phyloP scores from a whole-genome alignment of 2,888 invertebrate species.

The Eupithecia vulgata region DNA sequence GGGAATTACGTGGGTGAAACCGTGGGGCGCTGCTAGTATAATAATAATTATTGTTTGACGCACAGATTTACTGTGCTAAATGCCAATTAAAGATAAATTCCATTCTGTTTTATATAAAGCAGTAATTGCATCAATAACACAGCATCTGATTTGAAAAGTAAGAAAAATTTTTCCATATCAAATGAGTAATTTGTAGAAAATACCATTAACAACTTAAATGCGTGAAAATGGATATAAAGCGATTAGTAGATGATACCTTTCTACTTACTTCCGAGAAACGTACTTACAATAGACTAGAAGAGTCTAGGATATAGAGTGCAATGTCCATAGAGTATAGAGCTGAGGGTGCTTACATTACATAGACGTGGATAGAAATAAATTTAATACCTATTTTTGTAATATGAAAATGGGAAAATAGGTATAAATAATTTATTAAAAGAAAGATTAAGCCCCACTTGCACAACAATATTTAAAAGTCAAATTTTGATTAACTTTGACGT shows the following conservation, averaged over 20 bases:
- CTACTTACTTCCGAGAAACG: constrained; percentile 38
- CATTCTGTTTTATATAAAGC: neutral
- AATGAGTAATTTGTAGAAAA: constrained; percentile 11
- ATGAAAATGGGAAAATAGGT: no score
- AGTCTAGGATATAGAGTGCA: constrained; percentile 21
- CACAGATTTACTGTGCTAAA: neutral
- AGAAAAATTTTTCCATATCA: constrained; percentile 10
- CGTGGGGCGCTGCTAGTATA: no score
- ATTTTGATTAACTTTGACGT: no score
- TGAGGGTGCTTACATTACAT: neutral
- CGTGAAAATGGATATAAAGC: constrained; percentile 31
- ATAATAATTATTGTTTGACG: no score
- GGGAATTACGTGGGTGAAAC: no score
- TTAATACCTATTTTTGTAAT: no score
- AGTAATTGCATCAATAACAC: constrained; percentile 13
- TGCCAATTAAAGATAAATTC: neutral
- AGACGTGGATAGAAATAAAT: neutral
- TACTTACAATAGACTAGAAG: constrained; percentile 35
- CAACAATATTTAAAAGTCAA: no score
- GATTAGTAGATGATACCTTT: constrained; percentile 24
- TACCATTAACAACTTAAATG: constrained; percentile 8
- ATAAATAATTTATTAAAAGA: no score
- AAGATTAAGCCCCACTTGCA: no score
- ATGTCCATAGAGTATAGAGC: constrained; percentile 1
- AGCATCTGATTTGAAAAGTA: constrained; percentile 22